Conservation (phyloP, 2,797 vertebrate species). For the Bradypodion ventrale region DNA sequence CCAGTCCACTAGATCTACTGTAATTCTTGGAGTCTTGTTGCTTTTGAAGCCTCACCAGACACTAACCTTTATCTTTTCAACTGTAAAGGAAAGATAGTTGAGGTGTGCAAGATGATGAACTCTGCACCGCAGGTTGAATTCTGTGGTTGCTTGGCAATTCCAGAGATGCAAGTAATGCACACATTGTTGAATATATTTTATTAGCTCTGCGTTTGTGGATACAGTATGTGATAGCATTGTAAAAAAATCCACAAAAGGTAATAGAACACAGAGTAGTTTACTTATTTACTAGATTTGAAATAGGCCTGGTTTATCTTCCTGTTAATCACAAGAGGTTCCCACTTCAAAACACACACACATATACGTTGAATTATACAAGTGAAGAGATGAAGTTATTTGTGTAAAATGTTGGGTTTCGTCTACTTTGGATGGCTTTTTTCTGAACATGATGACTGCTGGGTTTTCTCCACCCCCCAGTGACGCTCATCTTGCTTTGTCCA, state of each 20-base stretch:
- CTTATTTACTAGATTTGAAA: background rate
- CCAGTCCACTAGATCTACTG: background rate
- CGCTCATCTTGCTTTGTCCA: background rate
- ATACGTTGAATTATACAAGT: background rate
- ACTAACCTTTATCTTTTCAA: background rate
- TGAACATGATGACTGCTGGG: conserved; percentile 41
- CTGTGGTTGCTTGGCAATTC: background rate
- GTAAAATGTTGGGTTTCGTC: background rate
- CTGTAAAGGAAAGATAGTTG: background rate
- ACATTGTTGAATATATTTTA: background rate
- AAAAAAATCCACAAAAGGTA: background rate
- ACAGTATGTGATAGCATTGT: background rate
- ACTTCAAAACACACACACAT: no score
- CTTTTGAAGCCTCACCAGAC: background rate
- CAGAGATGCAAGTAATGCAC: background rate
- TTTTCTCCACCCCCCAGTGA: background rate
- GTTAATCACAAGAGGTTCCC: background rate
- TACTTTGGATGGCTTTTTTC: background rate
- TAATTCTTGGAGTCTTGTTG: no score
- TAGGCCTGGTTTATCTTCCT: background rate
- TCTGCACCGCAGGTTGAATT: background rate
- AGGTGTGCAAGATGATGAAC: background rate
- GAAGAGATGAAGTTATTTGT: background rate
- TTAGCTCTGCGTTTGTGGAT: background rate
- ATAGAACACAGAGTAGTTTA: background rate